A percentile compares a stretch with the other conserved stretches of the same genome.
Evolutionary conservation across 2,888 invertebrate genomes (phyloP).

Genomic region (Idaea biselata): DNA sequence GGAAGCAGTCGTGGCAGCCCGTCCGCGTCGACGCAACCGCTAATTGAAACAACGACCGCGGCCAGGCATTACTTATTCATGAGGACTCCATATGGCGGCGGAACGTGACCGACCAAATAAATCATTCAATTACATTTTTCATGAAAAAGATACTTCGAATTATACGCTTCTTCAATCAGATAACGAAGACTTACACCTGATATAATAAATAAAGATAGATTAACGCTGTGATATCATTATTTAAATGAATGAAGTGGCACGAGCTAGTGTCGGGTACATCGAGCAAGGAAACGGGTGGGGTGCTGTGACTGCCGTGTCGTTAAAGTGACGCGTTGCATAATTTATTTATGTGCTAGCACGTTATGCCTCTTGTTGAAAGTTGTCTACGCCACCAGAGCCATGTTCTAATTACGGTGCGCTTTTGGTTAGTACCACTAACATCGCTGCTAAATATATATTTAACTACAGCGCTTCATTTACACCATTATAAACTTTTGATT

Average conservation of each 20-base stretch:
- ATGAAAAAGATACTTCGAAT: slow-evolving; percentile 50
- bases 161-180: slow-evolving; percentile 35
- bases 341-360: slow-evolving; percentile 76
- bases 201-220: background rate
- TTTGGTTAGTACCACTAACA: slow-evolving; percentile 17
- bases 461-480: slow-evolving; percentile 22
- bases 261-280: background rate
- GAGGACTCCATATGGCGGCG: slow-evolving; percentile 75
- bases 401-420: slow-evolving; percentile 31
- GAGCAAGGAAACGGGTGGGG: slow-evolving; percentile 20
- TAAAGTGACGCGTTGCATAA: slow-evolving; percentile 71
- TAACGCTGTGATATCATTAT: background rate
- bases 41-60: slow-evolving; percentile 80
- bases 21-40: slow-evolving; percentile 73
- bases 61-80: slow-evolving; percentile 78
- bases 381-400: slow-evolving; percentile 46
- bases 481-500: slow-evolving; percentile 20
- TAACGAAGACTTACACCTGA: slow-evolving; percentile 10
- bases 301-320: slow-evolving; percentile 44
- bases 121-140: slow-evolving; percentile 78
- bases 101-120: slow-evolving; percentile 76
- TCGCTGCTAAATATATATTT: slow-evolving; percentile 23
- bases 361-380: slow-evolving; percentile 58
- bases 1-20: slow-evolving; percentile 59
- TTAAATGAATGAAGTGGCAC: background rate